Evolutionary conservation across 2,113 vertebrate species (phyloP).

Genomic region (Lethenteron reissneri): DNA sequence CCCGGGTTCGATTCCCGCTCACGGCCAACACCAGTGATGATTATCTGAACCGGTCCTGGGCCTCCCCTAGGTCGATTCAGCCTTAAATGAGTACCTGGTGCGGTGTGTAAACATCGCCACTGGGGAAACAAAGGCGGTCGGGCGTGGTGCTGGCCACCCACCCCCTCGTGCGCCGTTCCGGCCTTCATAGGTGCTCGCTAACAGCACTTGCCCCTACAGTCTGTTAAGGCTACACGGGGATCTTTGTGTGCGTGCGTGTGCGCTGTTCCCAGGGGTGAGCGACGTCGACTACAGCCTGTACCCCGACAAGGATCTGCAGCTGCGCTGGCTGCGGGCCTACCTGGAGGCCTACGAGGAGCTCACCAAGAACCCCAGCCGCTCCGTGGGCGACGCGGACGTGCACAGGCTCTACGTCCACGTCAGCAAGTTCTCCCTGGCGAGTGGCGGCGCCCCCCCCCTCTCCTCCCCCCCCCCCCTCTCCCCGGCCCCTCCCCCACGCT

Average conservation of each 20-base stretch:
- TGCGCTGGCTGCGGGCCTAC: conserved; percentile 59
- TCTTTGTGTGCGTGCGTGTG: not conserved
- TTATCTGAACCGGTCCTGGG: not conserved
- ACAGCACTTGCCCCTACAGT: not conserved
- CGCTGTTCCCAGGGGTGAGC: conserved; percentile 33
- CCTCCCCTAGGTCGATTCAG: not conserved
- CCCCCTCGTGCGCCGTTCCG: conserved; percentile 6
- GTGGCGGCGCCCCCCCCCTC: conserved; percentile 12
- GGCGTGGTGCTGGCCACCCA: not conserved
- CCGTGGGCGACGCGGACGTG: conserved; percentile 41
- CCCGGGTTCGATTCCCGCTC: not conserved
- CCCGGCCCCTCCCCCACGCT: no score
- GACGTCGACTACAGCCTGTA: conserved; percentile 55
- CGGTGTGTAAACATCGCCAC: no score
- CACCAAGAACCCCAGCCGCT: conserved; percentile 22
- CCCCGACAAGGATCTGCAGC: conserved; percentile 46
- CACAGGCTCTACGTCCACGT: conserved; percentile 71
- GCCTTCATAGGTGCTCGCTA: conserved; percentile 1
- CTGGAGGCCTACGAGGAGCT: conserved; percentile 54
- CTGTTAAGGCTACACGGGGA: conserved; percentile 1
- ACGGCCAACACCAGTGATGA: not conserved
- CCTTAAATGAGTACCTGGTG: no score
- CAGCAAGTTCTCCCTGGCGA: conserved; percentile 90
- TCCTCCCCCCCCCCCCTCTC: not conserved
- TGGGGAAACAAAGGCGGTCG: not conserved